phyloP scores from a whole-genome alignment of 1,140 invertebrate species.

The Anthonomus grandis region DNA sequence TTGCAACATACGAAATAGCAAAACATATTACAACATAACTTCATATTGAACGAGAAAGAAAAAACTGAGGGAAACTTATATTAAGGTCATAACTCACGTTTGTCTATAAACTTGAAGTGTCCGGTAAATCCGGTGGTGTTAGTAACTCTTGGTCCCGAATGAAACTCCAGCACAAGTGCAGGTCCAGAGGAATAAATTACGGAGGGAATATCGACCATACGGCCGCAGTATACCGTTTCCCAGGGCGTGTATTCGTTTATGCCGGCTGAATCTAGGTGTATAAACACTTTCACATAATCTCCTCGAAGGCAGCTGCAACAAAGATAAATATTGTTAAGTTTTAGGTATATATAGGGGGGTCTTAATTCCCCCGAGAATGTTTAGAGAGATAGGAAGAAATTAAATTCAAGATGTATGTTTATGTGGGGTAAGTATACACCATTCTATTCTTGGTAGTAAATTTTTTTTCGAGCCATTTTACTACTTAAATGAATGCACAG shows the following conservation, averaged over 20 bases:
- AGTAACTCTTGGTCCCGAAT: conserved; percentile 56
- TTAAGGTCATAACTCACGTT: conserved; percentile 61
- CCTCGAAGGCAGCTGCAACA: conserved; percentile 69
- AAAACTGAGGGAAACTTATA: too few species aligned
- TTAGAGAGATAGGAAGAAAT: too few species aligned
- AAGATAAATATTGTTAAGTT: conserved; percentile 32
- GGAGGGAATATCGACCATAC: conserved; percentile 66
- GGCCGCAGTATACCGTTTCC: conserved; percentile 73
- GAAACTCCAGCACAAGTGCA: conserved; percentile 78
- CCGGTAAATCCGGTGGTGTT: conserved; percentile 76
- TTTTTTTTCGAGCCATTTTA: too few species aligned
- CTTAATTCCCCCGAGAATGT: too few species aligned
- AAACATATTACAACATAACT: too few species aligned
- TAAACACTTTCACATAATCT: conserved; percentile 79
- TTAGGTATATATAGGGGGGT: too few species aligned
- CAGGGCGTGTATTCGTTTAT: conserved; percentile 78
- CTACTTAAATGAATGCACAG: too few species aligned
- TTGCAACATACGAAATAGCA: too few species aligned
- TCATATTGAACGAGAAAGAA: too few species aligned
- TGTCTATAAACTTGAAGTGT: conserved; percentile 77
- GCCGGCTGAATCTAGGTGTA: conserved; percentile 65
- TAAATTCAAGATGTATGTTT: too few species aligned
- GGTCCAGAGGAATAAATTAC: conserved; percentile 78
- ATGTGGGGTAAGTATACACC: too few species aligned
- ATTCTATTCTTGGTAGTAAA: too few species aligned